Evolutionary conservation across 2,113 vertebrate species (phyloP).

Genomic region (Microcebus griseorufus): DNA sequence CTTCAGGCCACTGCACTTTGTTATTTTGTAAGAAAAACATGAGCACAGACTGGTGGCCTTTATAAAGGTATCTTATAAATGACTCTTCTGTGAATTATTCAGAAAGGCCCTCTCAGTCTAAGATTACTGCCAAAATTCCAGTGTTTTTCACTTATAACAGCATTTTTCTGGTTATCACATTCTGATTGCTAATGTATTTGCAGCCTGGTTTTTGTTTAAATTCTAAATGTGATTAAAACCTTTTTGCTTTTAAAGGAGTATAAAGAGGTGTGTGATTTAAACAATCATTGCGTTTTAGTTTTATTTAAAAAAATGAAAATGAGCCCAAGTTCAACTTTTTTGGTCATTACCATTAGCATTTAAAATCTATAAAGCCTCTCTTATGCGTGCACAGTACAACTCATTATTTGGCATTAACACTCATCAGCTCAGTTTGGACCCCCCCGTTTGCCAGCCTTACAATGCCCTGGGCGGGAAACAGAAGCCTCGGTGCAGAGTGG

Average conservation of each 20-base stretch:
- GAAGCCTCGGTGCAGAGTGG: neutral
- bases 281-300: neutral
- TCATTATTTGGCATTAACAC: neutral
- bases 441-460: neutral
- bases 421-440: neutral
- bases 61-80: neutral
- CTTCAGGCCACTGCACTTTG: neutral
- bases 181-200: neutral
- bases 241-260: neutral
- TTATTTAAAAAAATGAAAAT: slow-evolving; percentile 46
- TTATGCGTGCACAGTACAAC: neutral
- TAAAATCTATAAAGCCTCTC: neutral
- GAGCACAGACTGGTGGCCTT: neutral
- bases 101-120: neutral
- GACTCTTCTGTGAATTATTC: slow-evolving; percentile 16
- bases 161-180: slow-evolving; percentile 16
- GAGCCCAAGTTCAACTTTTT: neutral
- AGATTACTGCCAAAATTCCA: slow-evolving; percentile 24
- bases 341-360: neutral
- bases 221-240: neutral
- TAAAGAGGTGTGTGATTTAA: neutral
- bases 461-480: neutral
- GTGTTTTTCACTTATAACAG: neutral
- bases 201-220: slow-evolving; percentile 54
- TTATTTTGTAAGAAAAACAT: neutral